Percentiles rank a stretch among this genome's conserved stretches.
Conservation (phyloP, 2,888 invertebrate genomes). For the Coelopa pilipes region DNA sequence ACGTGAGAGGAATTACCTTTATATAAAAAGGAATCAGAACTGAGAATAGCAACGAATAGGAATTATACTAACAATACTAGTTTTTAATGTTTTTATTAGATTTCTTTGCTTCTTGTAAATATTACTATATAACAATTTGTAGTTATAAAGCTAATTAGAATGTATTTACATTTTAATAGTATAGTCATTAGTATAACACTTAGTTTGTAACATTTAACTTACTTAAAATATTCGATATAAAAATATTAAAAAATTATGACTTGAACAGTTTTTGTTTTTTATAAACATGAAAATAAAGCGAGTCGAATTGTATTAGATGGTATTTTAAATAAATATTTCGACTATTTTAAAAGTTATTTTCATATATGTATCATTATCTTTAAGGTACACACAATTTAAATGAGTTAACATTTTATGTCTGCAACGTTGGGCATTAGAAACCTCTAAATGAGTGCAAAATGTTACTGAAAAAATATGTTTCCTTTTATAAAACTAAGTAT, state of each 20-base stretch:
- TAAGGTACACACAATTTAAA: conserved; percentile 29
- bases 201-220: conserved; percentile 15
- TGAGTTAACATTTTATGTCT: conserved; percentile 12
- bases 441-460: conserved; percentile 13
- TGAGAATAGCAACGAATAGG: background rate
- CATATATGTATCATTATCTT: conserved; percentile 15
- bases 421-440: conserved; percentile 21
- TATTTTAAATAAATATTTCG: conserved; percentile 2
- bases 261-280: conserved; percentile 15
- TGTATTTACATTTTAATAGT: conserved; percentile 14
- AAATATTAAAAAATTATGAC: conserved; percentile 27
- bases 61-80: background rate
- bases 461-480: too few species aligned
- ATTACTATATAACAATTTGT: conserved; percentile 22
- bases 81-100: background rate
- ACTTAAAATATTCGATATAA: conserved; percentile 17
- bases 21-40: background rate
- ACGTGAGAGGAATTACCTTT: background rate
- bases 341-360: conserved; percentile 2
- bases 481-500: too few species aligned
- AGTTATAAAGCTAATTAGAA: conserved; percentile 31
- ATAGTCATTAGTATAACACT: conserved; percentile 16
- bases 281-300: background rate
- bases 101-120: conserved; percentile 23
- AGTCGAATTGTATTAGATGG: too few species aligned